Base-by-base conservation (phyloP, 2,888 invertebrate genomes). In the Aphrophora alni region DNA sequence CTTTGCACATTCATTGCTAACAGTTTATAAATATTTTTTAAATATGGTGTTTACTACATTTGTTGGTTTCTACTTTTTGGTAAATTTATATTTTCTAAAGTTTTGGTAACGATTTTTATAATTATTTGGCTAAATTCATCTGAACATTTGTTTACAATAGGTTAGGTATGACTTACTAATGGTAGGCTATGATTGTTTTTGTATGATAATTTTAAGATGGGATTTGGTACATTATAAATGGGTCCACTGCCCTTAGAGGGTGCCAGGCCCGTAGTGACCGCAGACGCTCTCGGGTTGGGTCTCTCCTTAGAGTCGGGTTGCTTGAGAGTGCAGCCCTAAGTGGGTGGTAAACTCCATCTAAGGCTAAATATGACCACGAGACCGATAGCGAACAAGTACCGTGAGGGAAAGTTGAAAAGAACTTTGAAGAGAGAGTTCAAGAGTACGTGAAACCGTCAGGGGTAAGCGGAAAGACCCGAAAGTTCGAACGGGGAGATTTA, bases 391-490 rank as follows among this genome's bases (percentile, higher is more conserved):
- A 90, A 89, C 89, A 92, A 92, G 91, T 91, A 91, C 91, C 91
- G 91, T 91, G 92, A 92, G 91, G 91, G 91, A 93, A 92, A 93
- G 92, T 89, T 92, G 91, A 90, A 92, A 92, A 92, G 91, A 89
- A 92, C 92, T 92, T 91, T 91, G 91, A 91, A 92, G 90, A 92
- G 88, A 89, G 89, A 89, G 89, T 89, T 89, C 87, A 89, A 89
- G 86, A 89, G 89, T 88, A 88, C 88, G 89, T 90, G 89, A 88
- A 88, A 90, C 89, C 89, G 89, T 88, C 89, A 89, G 88, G 89
- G 89, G 80, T 89, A 89, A 90, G 88, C 89, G 84, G 82, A 77
- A 77, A 81, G 78, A 81, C 82, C 82, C 74, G 82, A 77, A 78
- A 82, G 51, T 77, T 72, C 80, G 75, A 68, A 76, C 38, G 81